Evolutionary conservation across 2,888 invertebrate genomes (phyloP).

Genomic region (Branchipolynoe longqiensis): DNA sequence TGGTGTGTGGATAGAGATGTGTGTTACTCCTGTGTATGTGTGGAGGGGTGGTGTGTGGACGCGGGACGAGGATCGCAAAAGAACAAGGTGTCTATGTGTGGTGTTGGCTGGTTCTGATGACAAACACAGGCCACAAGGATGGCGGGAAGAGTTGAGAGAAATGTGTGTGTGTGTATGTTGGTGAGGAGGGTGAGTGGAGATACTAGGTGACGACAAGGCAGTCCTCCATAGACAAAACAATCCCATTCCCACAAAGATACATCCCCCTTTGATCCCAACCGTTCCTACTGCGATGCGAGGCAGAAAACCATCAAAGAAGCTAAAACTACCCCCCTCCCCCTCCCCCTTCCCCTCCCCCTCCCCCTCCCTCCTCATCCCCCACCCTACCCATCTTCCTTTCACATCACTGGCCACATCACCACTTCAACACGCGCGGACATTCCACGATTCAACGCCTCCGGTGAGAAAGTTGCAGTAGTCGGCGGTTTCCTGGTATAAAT

Average conservation of each 20-base stretch:
- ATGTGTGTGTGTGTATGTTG: no score
- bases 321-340: background rate
- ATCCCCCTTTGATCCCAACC: constrained; percentile 10
- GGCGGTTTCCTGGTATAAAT: no score
- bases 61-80: no score
- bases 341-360: background rate
- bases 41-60: background rate
- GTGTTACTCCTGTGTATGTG: no score
- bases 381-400: background rate
- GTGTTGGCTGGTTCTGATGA: constrained; percentile 8
- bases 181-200: no score
- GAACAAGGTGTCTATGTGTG: no score
- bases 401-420: no score
- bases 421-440: no score
- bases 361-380: background rate
- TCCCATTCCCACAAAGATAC: background rate
- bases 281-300: background rate
- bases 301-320: background rate
- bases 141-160: no score
- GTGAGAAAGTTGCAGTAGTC: no score
- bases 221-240: constrained; percentile 36
- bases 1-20: no score
- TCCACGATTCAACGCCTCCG: no score
- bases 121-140: background rate
- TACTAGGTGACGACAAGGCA: background rate